Base-by-base conservation (phyloP, 2,113 vertebrate species). In the Catharus minimus region DNA sequence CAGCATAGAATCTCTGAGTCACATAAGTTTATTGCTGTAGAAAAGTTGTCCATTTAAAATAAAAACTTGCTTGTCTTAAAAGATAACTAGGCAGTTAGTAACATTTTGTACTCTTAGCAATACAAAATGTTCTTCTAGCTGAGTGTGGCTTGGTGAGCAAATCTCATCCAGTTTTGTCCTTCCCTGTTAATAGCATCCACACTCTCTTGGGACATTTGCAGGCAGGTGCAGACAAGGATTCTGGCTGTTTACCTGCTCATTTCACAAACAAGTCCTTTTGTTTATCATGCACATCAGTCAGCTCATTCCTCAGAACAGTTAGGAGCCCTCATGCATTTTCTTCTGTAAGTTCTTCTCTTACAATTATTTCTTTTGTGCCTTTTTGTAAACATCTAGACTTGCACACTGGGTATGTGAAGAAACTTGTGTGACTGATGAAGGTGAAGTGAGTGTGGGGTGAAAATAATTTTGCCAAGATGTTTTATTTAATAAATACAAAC, bases 31-130 rank as follows among this genome's bases (percentile, higher is more conserved):
- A 56, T 39, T 83, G 15, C 26, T 64, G 23, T 23, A 83, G 30
- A 88, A 83, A 80, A 72, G 2, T n/a, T 47, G 3, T 8, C 10
- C 3, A 23, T 81, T 89, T 92, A 13, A 67, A 84, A 58, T 30
- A 66, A 80, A 72, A 77, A 6, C 5, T 8, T 77, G 3, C 38
- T 61, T 74, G n/a, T 44, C 7, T 58, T 89, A 50, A 62, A 44
- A 56, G 27, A 26, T 19, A 65, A 12, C 21, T 65, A 41, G 13
- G 36, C 2, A 11, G 18, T 9, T 33, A 66, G 5, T 22, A 36
- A 30, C 1, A 5, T 20, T 86, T 79, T n/a, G 5, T 53, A 24
- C 0, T 0, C 10, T 72, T 53, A 49, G 17, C 5, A 56, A 15
- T 78, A 41, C 6, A 78, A 92, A 87, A 50, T 22, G 2, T 71